Evolutionary conservation across 2,888 invertebrate species (phyloP).

Genomic region (Cheilosia pagana): DNA sequence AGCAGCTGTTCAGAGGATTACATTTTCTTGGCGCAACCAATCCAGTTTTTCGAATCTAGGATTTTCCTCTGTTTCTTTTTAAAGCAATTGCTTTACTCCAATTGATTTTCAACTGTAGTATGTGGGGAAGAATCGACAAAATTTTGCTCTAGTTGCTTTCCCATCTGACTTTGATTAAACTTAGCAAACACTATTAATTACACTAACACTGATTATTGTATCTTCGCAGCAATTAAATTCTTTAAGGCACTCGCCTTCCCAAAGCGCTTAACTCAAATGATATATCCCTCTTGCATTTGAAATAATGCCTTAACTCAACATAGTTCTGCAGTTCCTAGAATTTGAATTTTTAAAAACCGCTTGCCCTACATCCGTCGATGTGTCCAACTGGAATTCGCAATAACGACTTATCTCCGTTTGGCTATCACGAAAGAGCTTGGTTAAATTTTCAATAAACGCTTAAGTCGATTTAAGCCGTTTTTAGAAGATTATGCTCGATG

Average conservation of each 20-base stretch:
- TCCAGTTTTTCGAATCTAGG: slow-evolving; percentile 23
- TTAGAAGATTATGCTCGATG: slow-evolving; percentile 1
- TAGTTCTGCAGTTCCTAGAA: slow-evolving; percentile 15
- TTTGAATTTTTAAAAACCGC: slow-evolving; percentile 8
- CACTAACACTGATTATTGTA: too few species aligned
- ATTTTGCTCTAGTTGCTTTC: slow-evolving; percentile 46
- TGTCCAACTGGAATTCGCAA: too few species aligned
- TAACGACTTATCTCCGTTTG: too few species aligned
- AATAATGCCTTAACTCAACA: slow-evolving; percentile 24
- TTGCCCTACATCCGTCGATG: too few species aligned
- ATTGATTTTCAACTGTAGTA: slow-evolving; percentile 20
- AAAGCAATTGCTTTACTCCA: slow-evolving; percentile 15
- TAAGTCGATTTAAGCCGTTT: too few species aligned
- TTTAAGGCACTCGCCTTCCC: slow-evolving; percentile 10
- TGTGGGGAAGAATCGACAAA: slow-evolving; percentile 9
- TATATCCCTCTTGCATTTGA: slow-evolving; percentile 11
- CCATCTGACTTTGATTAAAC: too few species aligned
- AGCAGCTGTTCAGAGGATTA: slow-evolving; percentile 8
- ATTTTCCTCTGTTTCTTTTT: slow-evolving; percentile 37
- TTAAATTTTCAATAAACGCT: too few species aligned
- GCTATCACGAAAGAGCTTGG: too few species aligned
- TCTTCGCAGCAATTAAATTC: too few species aligned
- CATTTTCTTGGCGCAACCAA: slow-evolving; percentile 33
- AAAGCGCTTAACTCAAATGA: slow-evolving; percentile 33
- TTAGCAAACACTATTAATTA: too few species aligned